Evolutionary conservation across 2,797 vertebrate genomes (phyloP).

Genomic region (Bradypus variegatus): DNA sequence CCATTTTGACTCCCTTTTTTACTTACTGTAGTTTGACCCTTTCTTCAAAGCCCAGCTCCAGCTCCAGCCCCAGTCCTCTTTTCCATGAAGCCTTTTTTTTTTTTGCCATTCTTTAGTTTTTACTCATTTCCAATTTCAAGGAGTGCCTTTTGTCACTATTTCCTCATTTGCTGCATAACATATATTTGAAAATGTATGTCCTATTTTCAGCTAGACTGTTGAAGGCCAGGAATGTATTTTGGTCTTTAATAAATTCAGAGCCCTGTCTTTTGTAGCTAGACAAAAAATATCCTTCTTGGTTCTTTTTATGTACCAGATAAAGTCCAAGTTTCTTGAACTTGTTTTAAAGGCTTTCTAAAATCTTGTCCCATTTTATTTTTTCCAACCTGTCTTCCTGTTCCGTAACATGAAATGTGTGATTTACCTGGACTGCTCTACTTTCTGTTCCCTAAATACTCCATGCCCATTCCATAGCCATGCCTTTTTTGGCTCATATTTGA

Average conservation of each 20-base stretch:
- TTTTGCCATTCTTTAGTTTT: neutral
- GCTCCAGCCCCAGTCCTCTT: neutral
- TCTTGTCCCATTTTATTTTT: neutral
- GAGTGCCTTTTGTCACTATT: neutral
- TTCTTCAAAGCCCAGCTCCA: neutral
- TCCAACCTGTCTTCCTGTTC: neutral
- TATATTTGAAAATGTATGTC: neutral
- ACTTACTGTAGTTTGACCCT: neutral
- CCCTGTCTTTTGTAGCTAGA: neutral
- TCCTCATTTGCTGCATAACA: neutral
- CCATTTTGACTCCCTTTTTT: neutral
- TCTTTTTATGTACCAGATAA: neutral
- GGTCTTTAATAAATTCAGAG: neutral
- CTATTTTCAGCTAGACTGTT: neutral
- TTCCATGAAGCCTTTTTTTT: neutral
- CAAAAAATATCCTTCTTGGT: neutral
- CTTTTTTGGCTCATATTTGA: neutral
- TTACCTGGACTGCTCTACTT: neutral
- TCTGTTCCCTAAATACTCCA: neutral
- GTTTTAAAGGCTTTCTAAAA: conserved; percentile 18
- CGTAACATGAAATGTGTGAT: neutral
- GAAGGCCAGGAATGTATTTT: neutral
- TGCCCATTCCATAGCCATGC: neutral
- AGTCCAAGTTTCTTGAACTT: neutral
- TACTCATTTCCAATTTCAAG: neutral